These are phyloP conservation scores for Triplophysa tibetana DNA, from an alignment of 2,113 vertebrate species.

Conservation along the genomic window DNA sequence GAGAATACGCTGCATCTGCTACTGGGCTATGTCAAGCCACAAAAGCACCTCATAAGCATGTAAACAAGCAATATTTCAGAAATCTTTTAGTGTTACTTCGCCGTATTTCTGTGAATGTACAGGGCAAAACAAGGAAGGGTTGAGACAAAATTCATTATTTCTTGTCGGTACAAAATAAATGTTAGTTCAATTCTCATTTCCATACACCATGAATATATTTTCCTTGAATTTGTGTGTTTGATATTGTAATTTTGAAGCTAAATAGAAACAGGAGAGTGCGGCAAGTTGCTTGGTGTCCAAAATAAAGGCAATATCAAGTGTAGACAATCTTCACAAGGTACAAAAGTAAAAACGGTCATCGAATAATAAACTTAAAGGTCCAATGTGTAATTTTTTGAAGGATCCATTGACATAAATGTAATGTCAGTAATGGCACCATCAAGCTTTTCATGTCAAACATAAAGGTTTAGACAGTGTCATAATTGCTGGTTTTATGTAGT, in stretches of 20 bases:
- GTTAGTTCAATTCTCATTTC: constrained; percentile 47
- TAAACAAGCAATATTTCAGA: constrained; percentile 11
- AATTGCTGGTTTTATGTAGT: background rate
- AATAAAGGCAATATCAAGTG: constrained; percentile 49
- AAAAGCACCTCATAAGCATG: background rate
- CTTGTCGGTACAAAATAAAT: background rate
- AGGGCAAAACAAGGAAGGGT: background rate
- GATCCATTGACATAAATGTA: too few relatives aligned
- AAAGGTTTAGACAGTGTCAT: background rate
- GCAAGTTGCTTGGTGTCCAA: constrained; percentile 61
- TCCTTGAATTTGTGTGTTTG: constrained; percentile 62
- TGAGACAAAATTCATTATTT: background rate
- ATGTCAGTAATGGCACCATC: background rate
- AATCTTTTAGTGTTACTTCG: background rate
- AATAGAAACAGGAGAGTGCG: constrained; percentile 58
- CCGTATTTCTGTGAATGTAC: background rate
- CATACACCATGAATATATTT: constrained; percentile 34
- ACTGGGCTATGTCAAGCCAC: background rate
- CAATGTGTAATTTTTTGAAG: too few relatives aligned
- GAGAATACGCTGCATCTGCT: background rate
- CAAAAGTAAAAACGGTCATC: background rate
- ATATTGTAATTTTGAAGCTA: constrained; percentile 68
- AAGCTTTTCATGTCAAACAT: background rate
- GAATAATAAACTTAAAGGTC: too few relatives aligned
- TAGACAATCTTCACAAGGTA: background rate